Conservation (phyloP, 2,797 vertebrate genomes). For the Bradypodion ventrale region DNA sequence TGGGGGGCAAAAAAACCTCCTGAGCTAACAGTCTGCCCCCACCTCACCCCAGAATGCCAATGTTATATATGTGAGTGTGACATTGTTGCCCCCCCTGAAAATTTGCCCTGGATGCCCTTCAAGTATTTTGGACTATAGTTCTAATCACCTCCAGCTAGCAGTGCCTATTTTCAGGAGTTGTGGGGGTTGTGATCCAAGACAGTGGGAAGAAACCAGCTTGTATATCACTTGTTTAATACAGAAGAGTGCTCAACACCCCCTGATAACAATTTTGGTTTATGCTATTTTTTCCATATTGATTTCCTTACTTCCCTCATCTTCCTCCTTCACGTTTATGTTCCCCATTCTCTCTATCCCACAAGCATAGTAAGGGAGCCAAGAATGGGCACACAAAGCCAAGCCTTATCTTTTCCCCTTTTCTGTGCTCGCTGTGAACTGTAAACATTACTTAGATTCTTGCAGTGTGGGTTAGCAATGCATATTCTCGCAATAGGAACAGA, state of each 20-base stretch:
- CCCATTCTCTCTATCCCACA: background rate
- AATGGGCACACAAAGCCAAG: slow-evolving; percentile 9
- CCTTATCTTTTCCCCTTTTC: slow-evolving; percentile 25
- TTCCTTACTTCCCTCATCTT: slow-evolving; percentile 3
- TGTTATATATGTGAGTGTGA: too few species aligned
- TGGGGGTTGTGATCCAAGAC: background rate
- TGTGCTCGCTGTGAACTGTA: slow-evolving; percentile 22
- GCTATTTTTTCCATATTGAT: slow-evolving; percentile 6
- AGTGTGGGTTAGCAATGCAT: slow-evolving; percentile 36
- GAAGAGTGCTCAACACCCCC: slow-evolving; percentile 8
- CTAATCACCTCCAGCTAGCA: background rate
- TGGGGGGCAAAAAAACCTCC: too few species aligned
- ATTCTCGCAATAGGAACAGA: slow-evolving; percentile 16
- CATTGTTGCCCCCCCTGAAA: too few species aligned
- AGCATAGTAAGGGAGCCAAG: background rate
- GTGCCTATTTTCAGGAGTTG: background rate
- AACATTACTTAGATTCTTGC: slow-evolving; percentile 44
- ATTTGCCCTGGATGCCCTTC: too few species aligned
- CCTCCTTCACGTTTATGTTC: slow-evolving; percentile 1
- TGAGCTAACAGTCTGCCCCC: too few species aligned
- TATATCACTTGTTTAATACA: background rate
- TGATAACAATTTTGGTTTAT: background rate
- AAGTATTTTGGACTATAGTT: background rate
- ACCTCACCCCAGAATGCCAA: too few species aligned
- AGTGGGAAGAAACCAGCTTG: background rate